Evolutionary conservation across 2,888 invertebrate species (phyloP).

Genomic region (Cryptocephalus primarius): DNA sequence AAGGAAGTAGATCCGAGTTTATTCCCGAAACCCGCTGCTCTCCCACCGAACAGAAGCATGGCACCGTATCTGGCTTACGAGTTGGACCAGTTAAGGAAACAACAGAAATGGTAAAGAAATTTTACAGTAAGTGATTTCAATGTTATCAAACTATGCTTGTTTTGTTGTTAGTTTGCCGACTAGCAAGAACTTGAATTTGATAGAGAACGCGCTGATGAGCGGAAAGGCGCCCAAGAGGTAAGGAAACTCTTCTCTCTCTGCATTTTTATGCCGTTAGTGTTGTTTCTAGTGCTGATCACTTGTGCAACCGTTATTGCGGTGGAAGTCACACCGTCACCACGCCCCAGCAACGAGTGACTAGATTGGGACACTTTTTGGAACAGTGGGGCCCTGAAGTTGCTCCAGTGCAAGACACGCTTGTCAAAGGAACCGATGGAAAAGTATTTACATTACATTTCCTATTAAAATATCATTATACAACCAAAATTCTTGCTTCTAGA

Average conservation of each 20-base stretch:
- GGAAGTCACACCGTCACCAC: slow-evolving; percentile 66
- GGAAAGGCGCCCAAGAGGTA: slow-evolving; percentile 24
- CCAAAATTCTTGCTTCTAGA: slow-evolving; percentile 10
- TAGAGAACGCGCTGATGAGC: slow-evolving; percentile 33
- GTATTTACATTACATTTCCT: slow-evolving; percentile 11
- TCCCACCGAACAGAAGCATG: slow-evolving; percentile 49
- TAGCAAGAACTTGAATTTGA: slow-evolving; percentile 36
- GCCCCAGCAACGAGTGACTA: slow-evolving; percentile 57
- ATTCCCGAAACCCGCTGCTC: slow-evolving; percentile 39
- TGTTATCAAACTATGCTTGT: neutral
- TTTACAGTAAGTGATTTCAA: neutral
- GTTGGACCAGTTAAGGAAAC: slow-evolving; percentile 45
- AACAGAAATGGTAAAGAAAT: slow-evolving; percentile 37
- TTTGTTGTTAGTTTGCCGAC: slow-evolving; percentile 26
- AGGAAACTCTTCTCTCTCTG: slow-evolving; percentile 1
- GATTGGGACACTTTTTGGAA: slow-evolving; percentile 51
- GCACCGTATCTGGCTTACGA: slow-evolving; percentile 65
- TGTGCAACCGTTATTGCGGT: slow-evolving; percentile 66
- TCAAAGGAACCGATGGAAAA: slow-evolving; percentile 30
- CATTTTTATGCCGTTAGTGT: neutral
- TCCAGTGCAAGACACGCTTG: slow-evolving; percentile 36
- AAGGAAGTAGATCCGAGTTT: slow-evolving; percentile 42
- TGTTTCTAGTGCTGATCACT: slow-evolving; percentile 33
- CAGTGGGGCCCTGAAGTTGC: slow-evolving; percentile 55
- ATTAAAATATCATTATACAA: neutral